These are phyloP conservation scores for Psammodynastes pulverulentus DNA, from an alignment of 2,113 vertebrate genomes.

Conservation along the genomic window DNA sequence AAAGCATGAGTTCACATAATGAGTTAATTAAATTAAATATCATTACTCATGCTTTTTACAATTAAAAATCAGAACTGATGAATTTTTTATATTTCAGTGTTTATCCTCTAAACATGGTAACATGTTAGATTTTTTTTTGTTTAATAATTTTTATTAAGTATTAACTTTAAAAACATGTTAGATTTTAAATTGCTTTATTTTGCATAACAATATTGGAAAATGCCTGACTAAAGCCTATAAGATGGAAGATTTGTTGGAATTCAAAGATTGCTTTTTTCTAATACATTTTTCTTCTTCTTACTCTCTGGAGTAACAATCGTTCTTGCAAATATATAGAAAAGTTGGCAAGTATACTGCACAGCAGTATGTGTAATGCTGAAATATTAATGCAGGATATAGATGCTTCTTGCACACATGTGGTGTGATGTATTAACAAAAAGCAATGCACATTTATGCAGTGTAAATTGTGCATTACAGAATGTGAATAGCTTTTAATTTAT, in stretches of 20 bases:
- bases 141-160: too few relatives aligned
- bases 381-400: constrained; percentile 8
- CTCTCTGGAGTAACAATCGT: neutral
- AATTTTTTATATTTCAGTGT: neutral
- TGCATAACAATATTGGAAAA: neutral
- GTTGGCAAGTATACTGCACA: neutral
- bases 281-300: neutral
- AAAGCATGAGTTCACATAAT: neutral
- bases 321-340: neutral
- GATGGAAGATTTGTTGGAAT: neutral
- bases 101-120: neutral
- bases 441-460: neutral
- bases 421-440: neutral
- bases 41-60: neutral
- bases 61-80: neutral
- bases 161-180: neutral
- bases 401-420: neutral
- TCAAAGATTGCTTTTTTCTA: neutral
- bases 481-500: neutral
- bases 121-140: too few relatives aligned
- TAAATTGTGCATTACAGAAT: neutral
- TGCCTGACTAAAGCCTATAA: neutral
- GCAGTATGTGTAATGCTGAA: neutral
- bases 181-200: neutral
- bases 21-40: neutral